Percentiles rank a stretch among this genome's conserved stretches.
Evolutionary conservation across 1,140 invertebrate species (phyloP).

Genomic region (Drosophila tsacasi): DNA sequence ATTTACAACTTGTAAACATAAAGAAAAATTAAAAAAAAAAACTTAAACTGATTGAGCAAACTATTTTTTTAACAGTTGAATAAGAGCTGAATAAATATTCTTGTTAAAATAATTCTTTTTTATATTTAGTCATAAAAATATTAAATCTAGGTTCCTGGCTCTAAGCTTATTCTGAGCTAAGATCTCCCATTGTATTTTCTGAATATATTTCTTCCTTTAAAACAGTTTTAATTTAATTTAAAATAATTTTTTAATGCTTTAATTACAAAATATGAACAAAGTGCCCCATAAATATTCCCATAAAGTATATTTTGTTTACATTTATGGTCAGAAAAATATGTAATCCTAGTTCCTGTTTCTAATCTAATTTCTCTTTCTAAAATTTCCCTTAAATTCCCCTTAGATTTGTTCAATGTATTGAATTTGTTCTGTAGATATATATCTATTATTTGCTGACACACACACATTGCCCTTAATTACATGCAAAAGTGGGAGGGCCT

Average conservation of each 20-base stretch:
- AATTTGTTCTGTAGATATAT: slow-evolving; percentile 19
- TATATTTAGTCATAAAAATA: neutral
- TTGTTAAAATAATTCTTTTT: neutral
- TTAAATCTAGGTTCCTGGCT: neutral
- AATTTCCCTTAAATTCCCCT: neutral
- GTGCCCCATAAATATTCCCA: accelerated
- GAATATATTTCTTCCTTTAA: neutral
- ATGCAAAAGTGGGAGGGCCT: slow-evolving; percentile 40
- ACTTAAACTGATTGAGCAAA: too few relatives aligned
- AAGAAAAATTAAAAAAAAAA: neutral
- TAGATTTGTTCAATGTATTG: slow-evolving; percentile 15
- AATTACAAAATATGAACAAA: too few relatives aligned
- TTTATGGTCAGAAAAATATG: neutral
- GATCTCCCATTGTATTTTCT: too few relatives aligned
- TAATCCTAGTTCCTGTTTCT: neutral
- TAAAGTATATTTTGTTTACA: too few relatives aligned
- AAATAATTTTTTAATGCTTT: neutral
- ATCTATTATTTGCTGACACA: slow-evolving; percentile 20
- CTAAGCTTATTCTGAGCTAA: too few relatives aligned
- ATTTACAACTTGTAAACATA: too few relatives aligned
- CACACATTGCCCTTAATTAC: slow-evolving; percentile 62
- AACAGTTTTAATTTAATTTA: neutral
- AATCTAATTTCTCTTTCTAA: neutral
- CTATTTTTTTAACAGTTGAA: too few relatives aligned
- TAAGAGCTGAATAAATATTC: neutral